Percentiles rank a stretch among this genome's conserved stretches.
phyloP scores from a whole-genome alignment of 2,888 invertebrate genomes.

The Oscheius sp. region DNA sequence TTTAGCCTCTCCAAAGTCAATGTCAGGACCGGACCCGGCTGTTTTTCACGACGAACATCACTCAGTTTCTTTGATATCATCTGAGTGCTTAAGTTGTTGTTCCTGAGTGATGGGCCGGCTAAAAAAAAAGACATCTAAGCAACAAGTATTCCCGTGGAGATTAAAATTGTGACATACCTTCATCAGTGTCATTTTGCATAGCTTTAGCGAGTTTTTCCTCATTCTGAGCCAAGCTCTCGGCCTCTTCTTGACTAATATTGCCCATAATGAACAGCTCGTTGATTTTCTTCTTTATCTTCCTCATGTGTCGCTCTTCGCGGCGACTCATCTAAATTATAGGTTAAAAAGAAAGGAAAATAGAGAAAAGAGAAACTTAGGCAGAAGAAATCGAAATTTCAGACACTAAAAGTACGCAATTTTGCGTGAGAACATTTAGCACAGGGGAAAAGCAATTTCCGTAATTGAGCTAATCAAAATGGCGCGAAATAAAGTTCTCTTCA shows the following conservation, averaged over 20 bases:
- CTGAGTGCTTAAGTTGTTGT: neutral
- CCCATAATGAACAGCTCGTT: slow-evolving; percentile 39
- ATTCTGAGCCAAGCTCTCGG: slow-evolving; percentile 17
- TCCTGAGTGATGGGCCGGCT: neutral
- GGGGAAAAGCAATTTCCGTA: too few species aligned
- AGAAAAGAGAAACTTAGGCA: neutral
- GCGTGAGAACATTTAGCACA: too few species aligned
- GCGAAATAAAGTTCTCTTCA: too few species aligned
- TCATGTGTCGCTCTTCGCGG: slow-evolving; percentile 19
- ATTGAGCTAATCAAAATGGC: too few species aligned
- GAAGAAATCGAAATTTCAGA: too few species aligned
- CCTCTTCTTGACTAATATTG: slow-evolving; percentile 34
- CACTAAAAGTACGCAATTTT: too few species aligned
- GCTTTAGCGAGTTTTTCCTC: neutral
- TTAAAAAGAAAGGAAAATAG: neutral
- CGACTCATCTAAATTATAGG: slow-evolving; percentile 8
- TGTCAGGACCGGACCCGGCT: slow-evolving; percentile 35
- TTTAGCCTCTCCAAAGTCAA: slow-evolving; percentile 38
- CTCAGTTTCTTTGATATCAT: slow-evolving; percentile 8
- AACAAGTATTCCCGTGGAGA: neutral
- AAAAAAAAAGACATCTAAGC: neutral
- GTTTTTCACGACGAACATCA: slow-evolving; percentile 32
- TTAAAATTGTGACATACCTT: neutral
- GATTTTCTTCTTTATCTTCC: slow-evolving; percentile 44
- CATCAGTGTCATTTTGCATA: slow-evolving; percentile 1